A percentile compares a stretch with the other conserved stretches of the same genome.
Conservation (phyloP, 2,888 invertebrate genomes). For the Folsomia manolachei region DNA sequence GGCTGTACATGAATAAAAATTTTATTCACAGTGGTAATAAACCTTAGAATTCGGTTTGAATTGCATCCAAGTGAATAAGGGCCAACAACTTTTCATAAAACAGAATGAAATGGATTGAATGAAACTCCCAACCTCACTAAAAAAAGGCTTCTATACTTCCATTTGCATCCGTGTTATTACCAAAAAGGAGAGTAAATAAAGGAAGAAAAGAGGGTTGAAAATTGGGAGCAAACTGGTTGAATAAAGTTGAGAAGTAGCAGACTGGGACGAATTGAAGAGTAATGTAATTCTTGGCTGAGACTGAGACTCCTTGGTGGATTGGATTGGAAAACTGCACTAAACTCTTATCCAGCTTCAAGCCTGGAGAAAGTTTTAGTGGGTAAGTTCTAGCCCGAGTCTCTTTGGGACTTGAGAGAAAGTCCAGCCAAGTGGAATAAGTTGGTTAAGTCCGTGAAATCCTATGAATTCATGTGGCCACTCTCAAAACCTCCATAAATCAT, state of each 20-base stretch:
- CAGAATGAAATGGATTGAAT: background rate
- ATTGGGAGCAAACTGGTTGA: conserved; percentile 10
- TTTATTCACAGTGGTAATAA: no score
- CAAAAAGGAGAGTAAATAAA: background rate
- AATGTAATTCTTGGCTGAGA: conserved; percentile 1
- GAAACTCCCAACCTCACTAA: background rate
- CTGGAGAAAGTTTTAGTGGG: no score
- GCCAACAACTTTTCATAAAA: background rate
- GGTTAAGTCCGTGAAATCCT: conserved; percentile 7
- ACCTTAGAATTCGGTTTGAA: no score
- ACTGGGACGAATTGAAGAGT: background rate
- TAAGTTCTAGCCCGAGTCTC: background rate
- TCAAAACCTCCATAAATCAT: conserved; percentile 2
- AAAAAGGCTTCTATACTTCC: background rate
- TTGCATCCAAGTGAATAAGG: background rate
- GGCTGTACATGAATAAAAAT: no score
- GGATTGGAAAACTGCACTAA: no score
- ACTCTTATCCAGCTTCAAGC: no score
- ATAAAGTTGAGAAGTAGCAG: conserved; percentile 1
- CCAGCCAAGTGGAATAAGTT: conserved; percentile 7
- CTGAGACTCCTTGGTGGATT: no score
- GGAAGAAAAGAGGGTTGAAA: background rate
- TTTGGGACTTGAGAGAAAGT: background rate
- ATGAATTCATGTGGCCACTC: conserved; percentile 2
- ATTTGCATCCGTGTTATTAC: background rate